Percentiles rank a stretch among this genome's conserved stretches.
Conservation (phyloP, 2,888 invertebrate species). For the Agonopterix arenella region DNA sequence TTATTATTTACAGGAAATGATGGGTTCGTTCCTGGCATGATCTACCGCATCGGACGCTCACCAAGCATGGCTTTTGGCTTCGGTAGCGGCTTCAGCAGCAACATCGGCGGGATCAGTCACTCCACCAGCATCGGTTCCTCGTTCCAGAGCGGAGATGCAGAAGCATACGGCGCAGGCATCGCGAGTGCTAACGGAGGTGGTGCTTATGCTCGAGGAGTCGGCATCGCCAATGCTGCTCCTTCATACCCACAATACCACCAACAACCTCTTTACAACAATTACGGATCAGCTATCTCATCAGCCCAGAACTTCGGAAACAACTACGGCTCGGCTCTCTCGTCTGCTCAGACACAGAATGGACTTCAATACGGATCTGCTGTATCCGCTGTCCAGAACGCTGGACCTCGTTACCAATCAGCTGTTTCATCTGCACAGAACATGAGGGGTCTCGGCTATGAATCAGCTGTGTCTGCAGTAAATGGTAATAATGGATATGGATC, state of each 20-base stretch:
- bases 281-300: constrained; percentile 30
- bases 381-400: constrained; percentile 24
- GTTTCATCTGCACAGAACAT: constrained; percentile 30
- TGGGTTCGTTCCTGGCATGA: constrained; percentile 25
- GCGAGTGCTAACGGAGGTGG: constrained; percentile 29
- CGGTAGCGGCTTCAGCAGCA: constrained; percentile 60
- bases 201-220: constrained; percentile 44
- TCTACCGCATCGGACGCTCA: constrained; percentile 40
- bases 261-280: constrained; percentile 23
- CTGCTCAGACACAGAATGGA: constrained; percentile 40
- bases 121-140: constrained; percentile 50
- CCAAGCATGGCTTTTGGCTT: constrained; percentile 58
- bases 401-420: constrained; percentile 28
- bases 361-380: constrained; percentile 27
- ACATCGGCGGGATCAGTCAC: constrained; percentile 59
- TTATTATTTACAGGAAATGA: constrained; percentile 15
- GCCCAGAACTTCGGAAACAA: constrained; percentile 43
- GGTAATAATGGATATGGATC: constrained; percentile 30
- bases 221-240: constrained; percentile 42
- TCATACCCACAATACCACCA: constrained; percentile 19
- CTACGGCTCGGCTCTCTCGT: constrained; percentile 36
- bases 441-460: constrained; percentile 23
- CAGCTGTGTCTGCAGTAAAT: constrained; percentile 24
- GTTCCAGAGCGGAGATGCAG: constrained; percentile 46
- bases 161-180: constrained; percentile 48